Base-by-base conservation (phyloP, 2,888 invertebrate species). In the Plutella xylostella region DNA sequence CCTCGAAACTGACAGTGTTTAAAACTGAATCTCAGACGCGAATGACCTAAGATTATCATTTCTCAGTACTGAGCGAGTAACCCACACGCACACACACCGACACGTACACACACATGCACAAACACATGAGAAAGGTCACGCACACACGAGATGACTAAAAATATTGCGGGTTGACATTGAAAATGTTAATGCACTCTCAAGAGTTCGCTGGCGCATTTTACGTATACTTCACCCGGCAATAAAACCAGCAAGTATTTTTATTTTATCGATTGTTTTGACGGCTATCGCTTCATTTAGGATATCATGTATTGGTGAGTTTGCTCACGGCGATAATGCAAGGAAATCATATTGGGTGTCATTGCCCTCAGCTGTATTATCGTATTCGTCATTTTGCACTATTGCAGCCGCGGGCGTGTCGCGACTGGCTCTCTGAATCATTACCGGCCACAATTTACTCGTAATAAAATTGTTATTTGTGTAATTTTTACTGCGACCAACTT, bases 101-200 rank as follows among this genome's bases (percentile, higher is more conserved):
- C 31, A 18, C 12, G 14, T 18, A 19, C 37, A 48, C 55, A 47
- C 50, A 53, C 54, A 52, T 43, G 37, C 45, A 44, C 47, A 45
- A 34, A 42, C 52, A 57, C 55, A 53, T 57, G 61, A 65, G 73
- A 72, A 69, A 75, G 72, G 71, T 69, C 72, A 70, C 71, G 61
- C 78, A 72, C 75, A 73, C 73, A 61, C 46, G 50, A 65, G 66
- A 68, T 69, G 72, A 77, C 80, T 80, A 83, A 82, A 82, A 80
- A 82, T 80, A 79, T 79, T 78, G 68, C 73, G 68, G 66, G 76
- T 75, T 80, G 83, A 83, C 83, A 83, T 83, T 83, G 83, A 82
- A 54, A 78, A 78, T 77, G 82, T 82, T 80, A 80, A 75, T 80
- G 83, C 82, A 83, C 83, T 72, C 80, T 61, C 55, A 46, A 54